phyloP scores from a whole-genome alignment of 2,113 vertebrate species.

The Dromaius novaehollandiae region DNA sequence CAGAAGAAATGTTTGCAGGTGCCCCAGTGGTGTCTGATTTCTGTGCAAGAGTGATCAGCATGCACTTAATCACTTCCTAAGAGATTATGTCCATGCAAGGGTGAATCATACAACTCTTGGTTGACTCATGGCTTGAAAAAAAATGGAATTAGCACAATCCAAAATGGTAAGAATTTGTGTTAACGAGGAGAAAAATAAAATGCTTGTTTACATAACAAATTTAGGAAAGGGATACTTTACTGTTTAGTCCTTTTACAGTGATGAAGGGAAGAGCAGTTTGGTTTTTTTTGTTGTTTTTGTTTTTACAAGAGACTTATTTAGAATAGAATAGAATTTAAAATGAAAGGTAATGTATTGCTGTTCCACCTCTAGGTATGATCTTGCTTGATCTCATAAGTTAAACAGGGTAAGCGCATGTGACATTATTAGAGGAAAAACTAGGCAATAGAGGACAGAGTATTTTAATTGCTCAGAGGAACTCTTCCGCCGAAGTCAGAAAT shows the following conservation, averaged over 20 bases:
- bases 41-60: not conserved
- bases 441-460: conserved; percentile 17
- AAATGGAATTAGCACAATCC: conserved; percentile 14
- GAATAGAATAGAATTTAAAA: conserved; percentile 18
- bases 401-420: conserved; percentile 7
- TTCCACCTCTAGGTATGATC: not conserved
- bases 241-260: not conserved
- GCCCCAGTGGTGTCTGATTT: not conserved
- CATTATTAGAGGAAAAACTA: conserved; percentile 30
- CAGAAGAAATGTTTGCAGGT: not conserved
- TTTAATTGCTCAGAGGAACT: conserved; percentile 53
- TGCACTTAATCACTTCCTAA: conserved; percentile 9
- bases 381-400: conserved; percentile 1
- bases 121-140: conserved; percentile 43
- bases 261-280: not conserved
- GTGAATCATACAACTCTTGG: conserved; percentile 43
- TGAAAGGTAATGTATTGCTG: not conserved
- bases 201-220: conserved; percentile 40
- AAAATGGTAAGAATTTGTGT: conserved; percentile 34
- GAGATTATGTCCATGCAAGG: conserved; percentile 4
- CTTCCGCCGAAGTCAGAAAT: conserved; percentile 29
- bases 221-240: conserved; percentile 2
- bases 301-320: conserved; percentile 32
- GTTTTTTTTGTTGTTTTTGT: not conserved
- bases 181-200: conserved; percentile 38